A percentile compares a stretch with the other conserved stretches of the same genome.
Evolutionary conservation across 2,797 vertebrate genomes (phyloP).

Genomic region (Ispidina picta): DNA sequence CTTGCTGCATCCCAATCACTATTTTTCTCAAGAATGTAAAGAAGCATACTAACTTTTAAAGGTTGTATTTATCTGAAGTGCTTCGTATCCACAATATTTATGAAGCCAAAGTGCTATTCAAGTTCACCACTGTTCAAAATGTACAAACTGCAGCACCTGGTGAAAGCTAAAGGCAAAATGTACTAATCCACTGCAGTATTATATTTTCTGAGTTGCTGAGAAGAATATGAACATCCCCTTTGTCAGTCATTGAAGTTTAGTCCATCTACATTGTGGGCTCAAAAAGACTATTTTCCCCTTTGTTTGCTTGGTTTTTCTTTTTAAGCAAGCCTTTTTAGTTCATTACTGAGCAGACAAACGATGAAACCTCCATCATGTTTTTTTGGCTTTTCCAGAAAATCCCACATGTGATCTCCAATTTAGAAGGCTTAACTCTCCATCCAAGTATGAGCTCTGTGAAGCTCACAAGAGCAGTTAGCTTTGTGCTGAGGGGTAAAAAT

Average conservation of each 20-base stretch:
- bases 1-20: neutral
- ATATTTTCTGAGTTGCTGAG: neutral
- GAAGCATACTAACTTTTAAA: neutral
- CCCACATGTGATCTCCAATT: neutral
- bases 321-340: neutral
- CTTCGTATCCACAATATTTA: neutral
- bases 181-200: neutral
- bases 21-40: neutral
- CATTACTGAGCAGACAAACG: neutral
- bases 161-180: neutral
- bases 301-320: neutral
- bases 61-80: neutral
- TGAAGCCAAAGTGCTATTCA: neutral
- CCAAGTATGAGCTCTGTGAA: neutral
- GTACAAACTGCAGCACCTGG: neutral
- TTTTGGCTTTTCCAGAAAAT: slow-evolving; percentile 49
- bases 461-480: neutral
- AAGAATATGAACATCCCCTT: neutral
- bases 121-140: neutral
- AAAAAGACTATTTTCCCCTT: neutral
- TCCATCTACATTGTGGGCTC: neutral
- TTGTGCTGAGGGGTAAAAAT: slow-evolving; percentile 19
- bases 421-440: neutral
- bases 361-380: neutral
- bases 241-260: neutral